Percentiles rank a stretch among this genome's conserved stretches.
These are phyloP conservation scores for Onthophagus sagittarius DNA, from an alignment of 2,888 invertebrate genomes.

Conservation along the genomic window DNA sequence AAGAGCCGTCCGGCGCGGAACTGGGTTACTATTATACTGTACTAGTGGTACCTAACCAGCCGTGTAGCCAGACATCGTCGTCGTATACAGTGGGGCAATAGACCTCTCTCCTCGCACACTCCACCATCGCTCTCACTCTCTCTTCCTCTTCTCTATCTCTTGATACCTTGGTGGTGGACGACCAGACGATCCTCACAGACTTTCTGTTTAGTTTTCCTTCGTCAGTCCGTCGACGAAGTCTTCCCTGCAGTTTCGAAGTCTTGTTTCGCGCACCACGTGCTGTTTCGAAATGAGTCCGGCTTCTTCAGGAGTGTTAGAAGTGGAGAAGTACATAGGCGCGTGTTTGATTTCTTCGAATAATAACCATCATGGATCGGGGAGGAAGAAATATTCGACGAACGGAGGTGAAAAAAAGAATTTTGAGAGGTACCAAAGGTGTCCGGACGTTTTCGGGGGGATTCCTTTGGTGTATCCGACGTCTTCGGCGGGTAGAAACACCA, in stretches of 20 bases:
- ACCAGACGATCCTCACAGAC: conserved; percentile 21
- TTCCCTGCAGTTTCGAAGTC: neutral
- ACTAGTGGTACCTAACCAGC: neutral
- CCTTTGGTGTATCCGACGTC: conserved; percentile 49
- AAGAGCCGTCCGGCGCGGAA: neutral
- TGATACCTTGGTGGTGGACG: conserved; percentile 23
- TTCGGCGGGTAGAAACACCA: conserved; percentile 57
- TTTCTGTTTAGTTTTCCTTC: conserved; percentile 15
- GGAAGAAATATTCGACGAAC: conserved; percentile 23
- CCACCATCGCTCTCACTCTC: neutral
- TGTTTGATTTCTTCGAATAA: conserved; percentile 55
- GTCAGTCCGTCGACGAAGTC: neutral
- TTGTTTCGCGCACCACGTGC: neutral
- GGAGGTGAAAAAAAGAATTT: neutral
- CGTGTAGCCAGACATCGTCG: neutral
- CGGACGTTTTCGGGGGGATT: conserved; percentile 64
- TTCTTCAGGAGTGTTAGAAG: conserved; percentile 57
- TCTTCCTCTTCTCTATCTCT: conserved; percentile 17
- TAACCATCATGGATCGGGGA: conserved; percentile 26
- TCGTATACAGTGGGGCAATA: neutral
- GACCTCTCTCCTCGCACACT: neutral
- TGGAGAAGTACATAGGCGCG: conserved; percentile 62
- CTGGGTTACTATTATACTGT: neutral
- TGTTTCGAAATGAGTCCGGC: conserved; percentile 64
- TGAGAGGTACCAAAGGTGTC: conserved; percentile 45